Evolutionary conservation across 2,797 vertebrate genomes (phyloP).

Genomic region (Lacerta agilis): DNA sequence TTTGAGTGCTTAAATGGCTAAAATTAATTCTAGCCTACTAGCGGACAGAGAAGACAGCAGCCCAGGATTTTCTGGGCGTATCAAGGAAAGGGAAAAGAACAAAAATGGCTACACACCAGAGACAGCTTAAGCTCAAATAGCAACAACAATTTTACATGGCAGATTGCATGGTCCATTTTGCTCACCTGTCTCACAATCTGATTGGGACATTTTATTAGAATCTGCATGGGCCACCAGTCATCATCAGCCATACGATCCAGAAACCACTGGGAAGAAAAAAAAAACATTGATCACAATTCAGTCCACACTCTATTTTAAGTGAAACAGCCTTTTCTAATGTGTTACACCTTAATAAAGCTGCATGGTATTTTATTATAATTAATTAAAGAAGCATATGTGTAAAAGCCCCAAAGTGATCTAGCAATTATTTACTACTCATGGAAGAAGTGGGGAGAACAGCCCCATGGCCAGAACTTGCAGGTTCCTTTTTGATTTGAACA

Average conservation of each 20-base stretch:
- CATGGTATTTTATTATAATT: conserved; percentile 53
- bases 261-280: conserved; percentile 90
- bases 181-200: conserved; percentile 97
- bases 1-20: neutral
- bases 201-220: conserved; percentile 98
- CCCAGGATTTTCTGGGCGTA: neutral
- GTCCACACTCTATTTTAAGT: conserved; percentile 53
- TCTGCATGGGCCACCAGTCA: conserved; percentile 99
- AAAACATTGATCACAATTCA: conserved; percentile 56
- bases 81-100: neutral
- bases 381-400: conserved; percentile 34
- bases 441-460: neutral
- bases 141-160: neutral
- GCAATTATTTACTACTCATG: conserved; percentile 29
- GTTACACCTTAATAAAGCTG: conserved; percentile 62
- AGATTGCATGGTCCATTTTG: conserved; percentile 15
- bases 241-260: conserved; percentile 99
- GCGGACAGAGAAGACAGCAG: neutral
- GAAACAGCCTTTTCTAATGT: conserved; percentile 36
- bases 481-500: neutral
- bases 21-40: neutral
- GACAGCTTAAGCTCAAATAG: neutral
- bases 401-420: conserved; percentile 25
- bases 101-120: neutral
- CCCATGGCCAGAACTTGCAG: neutral